Evolutionary conservation across 2,888 invertebrate genomes (phyloP).

Genomic region (Clivina fossor): DNA sequence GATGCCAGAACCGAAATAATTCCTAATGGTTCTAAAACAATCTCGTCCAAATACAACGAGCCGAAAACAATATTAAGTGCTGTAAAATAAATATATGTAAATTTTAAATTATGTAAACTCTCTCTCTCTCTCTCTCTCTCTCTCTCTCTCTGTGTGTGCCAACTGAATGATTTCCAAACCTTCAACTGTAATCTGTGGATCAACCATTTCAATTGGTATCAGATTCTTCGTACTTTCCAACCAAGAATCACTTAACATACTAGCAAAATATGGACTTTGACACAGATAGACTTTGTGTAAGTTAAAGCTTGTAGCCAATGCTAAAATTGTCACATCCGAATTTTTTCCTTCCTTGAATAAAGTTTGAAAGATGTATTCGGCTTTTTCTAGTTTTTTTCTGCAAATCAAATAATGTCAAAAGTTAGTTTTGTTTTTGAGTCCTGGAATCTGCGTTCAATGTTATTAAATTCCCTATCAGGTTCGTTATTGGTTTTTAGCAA

Average conservation of each 20-base stretch:
- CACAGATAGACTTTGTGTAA: slow-evolving; percentile 78
- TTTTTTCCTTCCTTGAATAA: slow-evolving; percentile 74
- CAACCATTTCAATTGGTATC: slow-evolving; percentile 68
- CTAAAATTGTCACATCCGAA: slow-evolving; percentile 72
- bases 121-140: no score
- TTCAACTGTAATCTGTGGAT: slow-evolving; percentile 68
- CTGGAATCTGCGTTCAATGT: no score
- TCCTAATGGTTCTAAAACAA: slow-evolving; percentile 66
- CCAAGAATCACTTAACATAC: slow-evolving; percentile 82
- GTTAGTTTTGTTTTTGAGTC: no score
- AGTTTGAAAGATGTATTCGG: slow-evolving; percentile 77
- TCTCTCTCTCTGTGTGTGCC: no score
- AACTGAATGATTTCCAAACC: slow-evolving; percentile 70
- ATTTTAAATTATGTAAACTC: slow-evolving; percentile 59
- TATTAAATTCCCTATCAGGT: no score
- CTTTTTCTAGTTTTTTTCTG: no score
- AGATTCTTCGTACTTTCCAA: slow-evolving; percentile 67
- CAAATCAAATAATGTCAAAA: no score
- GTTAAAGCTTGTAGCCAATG: slow-evolving; percentile 70
- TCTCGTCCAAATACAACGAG: slow-evolving; percentile 74
- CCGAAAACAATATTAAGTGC: slow-evolving; percentile 72
- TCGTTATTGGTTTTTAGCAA: no score
- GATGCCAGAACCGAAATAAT: slow-evolving; percentile 70
- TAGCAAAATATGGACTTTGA: slow-evolving; percentile 78
- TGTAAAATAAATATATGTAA: slow-evolving; percentile 48